A percentile compares a stretch with the other conserved stretches of the same genome.
These are phyloP conservation scores for Moxostoma hubbsi DNA, from an alignment of 2,797 vertebrate genomes.

Conservation along the genomic window DNA sequence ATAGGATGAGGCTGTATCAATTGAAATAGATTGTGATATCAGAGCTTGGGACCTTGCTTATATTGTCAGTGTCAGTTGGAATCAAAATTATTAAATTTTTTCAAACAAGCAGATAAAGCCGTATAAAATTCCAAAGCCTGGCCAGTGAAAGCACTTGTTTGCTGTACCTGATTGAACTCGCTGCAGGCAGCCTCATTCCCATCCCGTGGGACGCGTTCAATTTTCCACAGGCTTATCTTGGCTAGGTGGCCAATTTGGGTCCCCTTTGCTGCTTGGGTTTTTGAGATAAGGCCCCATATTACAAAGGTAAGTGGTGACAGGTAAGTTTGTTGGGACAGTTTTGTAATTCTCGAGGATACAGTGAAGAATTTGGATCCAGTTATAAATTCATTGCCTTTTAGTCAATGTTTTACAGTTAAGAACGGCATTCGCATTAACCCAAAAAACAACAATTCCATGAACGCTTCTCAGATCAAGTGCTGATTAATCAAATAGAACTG, in stretches of 20 bases:
- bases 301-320: slow-evolving; percentile 6
- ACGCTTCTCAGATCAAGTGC: not conserved
- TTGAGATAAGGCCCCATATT: slow-evolving; percentile 28
- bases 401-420: not conserved
- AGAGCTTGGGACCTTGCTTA: slow-evolving; percentile 4
- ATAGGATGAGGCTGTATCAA: slow-evolving; percentile 23
- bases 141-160: slow-evolving; percentile 37
- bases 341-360: not conserved
- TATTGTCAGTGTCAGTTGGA: slow-evolving; percentile 40
- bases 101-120: slow-evolving; percentile 43
- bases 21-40: slow-evolving; percentile 35
- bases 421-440: not conserved
- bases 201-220: slow-evolving; percentile 39
- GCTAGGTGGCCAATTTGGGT: slow-evolving; percentile 37
- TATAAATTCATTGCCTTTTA: slow-evolving; percentile 19
- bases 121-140: slow-evolving; percentile 28
- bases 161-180: slow-evolving; percentile 36
- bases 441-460: not conserved
- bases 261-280: slow-evolving; percentile 35
- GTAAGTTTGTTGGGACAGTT: not conserved
- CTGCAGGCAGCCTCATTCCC: not conserved
- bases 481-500: not conserved
- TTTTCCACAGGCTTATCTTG: slow-evolving; percentile 44
- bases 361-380: not conserved
- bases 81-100: slow-evolving; percentile 45